Evolutionary conservation across 2,888 invertebrate species (phyloP).

Genomic region (Drosophila neutralis): DNA sequence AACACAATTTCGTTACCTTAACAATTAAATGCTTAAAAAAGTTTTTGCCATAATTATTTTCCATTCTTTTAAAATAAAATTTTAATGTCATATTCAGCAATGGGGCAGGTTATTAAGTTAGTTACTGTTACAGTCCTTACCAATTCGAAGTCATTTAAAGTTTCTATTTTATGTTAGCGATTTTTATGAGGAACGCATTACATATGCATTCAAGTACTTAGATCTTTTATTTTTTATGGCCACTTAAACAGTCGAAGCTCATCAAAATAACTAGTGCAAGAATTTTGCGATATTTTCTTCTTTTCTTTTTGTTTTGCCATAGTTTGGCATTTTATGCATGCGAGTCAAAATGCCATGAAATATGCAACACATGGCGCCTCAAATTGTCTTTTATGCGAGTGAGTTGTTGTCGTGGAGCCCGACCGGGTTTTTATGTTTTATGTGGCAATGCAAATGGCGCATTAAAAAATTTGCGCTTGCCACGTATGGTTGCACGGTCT

Average conservation of each 20-base stretch:
- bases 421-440: slow-evolving; percentile 57
- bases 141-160: neutral
- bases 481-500: slow-evolving; percentile 55
- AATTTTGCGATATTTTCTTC: slow-evolving; percentile 29
- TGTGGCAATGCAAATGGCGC: slow-evolving; percentile 69
- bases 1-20: neutral
- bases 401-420: slow-evolving; percentile 26
- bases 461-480: slow-evolving; percentile 75
- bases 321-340: slow-evolving; percentile 58
- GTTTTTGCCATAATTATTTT: neutral
- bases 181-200: slow-evolving; percentile 27
- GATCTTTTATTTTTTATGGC: slow-evolving; percentile 56
- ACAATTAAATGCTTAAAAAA: neutral
- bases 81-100: neutral
- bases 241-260: slow-evolving; percentile 66
- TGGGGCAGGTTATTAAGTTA: neutral
- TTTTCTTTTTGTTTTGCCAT: slow-evolving; percentile 2
- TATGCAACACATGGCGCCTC: slow-evolving; percentile 75
- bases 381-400: slow-evolving; percentile 70
- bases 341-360: slow-evolving; percentile 73
- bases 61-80: neutral
- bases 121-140: neutral
- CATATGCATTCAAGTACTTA: slow-evolving; percentile 24
- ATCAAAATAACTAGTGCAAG: slow-evolving; percentile 45
- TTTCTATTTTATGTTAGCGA: neutral